Percentiles rank a stretch among this genome's conserved stretches.
phyloP scores from a whole-genome alignment of 2,888 invertebrate species.

The Tetrapedia diversipes region DNA sequence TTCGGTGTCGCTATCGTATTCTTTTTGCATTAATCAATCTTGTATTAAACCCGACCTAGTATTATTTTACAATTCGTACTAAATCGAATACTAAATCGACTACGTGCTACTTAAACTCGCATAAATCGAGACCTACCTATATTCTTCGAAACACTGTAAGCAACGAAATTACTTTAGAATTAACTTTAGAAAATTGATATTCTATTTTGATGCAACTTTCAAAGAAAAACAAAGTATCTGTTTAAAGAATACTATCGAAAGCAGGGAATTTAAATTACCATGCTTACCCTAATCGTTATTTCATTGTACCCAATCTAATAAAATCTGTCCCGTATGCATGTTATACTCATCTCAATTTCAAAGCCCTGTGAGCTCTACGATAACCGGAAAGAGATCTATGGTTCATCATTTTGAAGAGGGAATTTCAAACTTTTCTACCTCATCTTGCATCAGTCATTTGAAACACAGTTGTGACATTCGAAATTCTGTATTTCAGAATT shows the following conservation, averaged over 20 bases:
- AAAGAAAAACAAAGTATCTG: neutral
- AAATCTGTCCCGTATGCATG: slow-evolving; percentile 3
- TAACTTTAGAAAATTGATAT: neutral
- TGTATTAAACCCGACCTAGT: no score
- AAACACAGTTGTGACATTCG: neutral
- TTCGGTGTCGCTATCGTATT: no score
- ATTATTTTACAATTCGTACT: no score
- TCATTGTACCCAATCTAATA: slow-evolving; percentile 1
- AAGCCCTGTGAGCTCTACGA: neutral
- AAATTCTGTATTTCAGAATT: neutral
- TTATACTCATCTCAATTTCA: neutral
- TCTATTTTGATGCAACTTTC: neutral
- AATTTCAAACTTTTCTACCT: slow-evolving; percentile 48
- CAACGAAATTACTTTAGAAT: no score
- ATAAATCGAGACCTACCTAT: no score
- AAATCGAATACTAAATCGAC: no score
- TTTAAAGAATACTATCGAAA: neutral
- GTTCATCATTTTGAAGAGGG: slow-evolving; percentile 33
- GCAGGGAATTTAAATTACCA: neutral
- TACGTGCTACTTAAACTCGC: no score
- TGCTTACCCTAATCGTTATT: slow-evolving; percentile 1
- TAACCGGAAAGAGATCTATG: slow-evolving; percentile 3
- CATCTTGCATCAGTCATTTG: neutral
- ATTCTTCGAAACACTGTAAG: no score
- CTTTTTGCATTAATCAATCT: no score